A percentile compares a stretch with the other conserved stretches of the same genome.
Evolutionary conservation across 1,140 invertebrate species (phyloP).

Genomic region (Conus ventricosus): DNA sequence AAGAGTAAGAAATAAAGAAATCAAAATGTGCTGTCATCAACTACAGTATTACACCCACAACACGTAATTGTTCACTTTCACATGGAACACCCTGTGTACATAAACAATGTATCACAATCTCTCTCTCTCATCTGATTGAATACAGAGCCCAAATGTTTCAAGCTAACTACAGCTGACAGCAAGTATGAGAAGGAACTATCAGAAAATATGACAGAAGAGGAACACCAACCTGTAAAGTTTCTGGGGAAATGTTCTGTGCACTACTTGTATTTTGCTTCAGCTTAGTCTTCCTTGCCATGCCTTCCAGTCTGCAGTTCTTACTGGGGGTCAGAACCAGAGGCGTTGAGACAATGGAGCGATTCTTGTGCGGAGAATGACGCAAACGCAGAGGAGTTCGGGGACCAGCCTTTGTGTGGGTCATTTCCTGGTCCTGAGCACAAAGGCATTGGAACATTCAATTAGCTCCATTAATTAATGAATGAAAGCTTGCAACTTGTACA

Average conservation of each 20-base stretch:
- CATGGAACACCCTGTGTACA: no score
- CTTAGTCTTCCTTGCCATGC: not conserved
- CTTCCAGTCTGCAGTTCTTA: not conserved
- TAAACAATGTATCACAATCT: no score
- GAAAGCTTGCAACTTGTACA: no score
- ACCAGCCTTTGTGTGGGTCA: not conserved
- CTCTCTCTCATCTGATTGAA: no score
- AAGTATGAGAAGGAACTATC: no score
- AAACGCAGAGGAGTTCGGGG: constrained; percentile 24
- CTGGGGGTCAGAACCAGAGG: constrained; percentile 7
- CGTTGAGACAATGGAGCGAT: not conserved
- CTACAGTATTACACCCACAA: no score
- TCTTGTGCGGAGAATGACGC: constrained; percentile 18
- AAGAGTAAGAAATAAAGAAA: not conserved
- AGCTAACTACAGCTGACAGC: no score
- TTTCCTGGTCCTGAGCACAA: not conserved
- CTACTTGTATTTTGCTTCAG: not conserved
- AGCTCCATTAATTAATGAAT: not conserved
- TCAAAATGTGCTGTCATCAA: no score
- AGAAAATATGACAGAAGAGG: no score
- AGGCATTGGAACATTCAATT: not conserved
- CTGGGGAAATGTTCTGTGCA: not conserved
- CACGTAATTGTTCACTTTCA: no score
- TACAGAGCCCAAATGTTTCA: no score
- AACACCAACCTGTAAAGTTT: not conserved